Evolutionary conservation across 1,140 invertebrate genomes (phyloP).

Genomic region (Tetramorium simillimum): DNA sequence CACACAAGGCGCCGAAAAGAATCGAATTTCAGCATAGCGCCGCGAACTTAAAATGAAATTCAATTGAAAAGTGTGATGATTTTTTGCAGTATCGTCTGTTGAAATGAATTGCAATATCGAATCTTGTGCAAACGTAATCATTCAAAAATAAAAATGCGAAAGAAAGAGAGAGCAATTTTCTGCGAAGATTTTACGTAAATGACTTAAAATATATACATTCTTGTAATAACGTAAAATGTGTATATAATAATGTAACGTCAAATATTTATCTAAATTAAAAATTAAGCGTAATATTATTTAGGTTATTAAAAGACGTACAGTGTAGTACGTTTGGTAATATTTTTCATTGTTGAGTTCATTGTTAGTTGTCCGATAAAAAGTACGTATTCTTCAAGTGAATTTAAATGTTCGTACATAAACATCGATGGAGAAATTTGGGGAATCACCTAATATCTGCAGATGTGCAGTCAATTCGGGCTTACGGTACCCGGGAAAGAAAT

Average conservation of each 20-base stretch:
- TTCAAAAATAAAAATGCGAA: background rate
- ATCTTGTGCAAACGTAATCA: background rate
- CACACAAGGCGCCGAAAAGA: conserved; percentile 25
- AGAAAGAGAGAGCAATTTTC: background rate
- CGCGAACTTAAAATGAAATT: conserved; percentile 36
- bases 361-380: background rate
- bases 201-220: background rate
- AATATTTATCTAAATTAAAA: background rate
- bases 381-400: background rate
- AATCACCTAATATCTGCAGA: conserved; percentile 47
- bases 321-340: background rate
- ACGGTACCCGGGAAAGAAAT: conserved; percentile 46
- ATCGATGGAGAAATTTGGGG: conserved; percentile 11
- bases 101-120: conserved; percentile 9
- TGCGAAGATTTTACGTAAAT: background rate
- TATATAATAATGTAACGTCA: background rate
- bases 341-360: background rate
- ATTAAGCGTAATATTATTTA: background rate
- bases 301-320: background rate
- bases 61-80: conserved; percentile 39
- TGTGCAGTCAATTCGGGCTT: conserved; percentile 47
- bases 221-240: background rate
- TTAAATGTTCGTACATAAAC: background rate
- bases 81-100: background rate
- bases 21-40: conserved; percentile 24